These are phyloP conservation scores for Danio aesculapii DNA, from an alignment of 2,797 vertebrate species.

Conservation along the genomic window DNA sequence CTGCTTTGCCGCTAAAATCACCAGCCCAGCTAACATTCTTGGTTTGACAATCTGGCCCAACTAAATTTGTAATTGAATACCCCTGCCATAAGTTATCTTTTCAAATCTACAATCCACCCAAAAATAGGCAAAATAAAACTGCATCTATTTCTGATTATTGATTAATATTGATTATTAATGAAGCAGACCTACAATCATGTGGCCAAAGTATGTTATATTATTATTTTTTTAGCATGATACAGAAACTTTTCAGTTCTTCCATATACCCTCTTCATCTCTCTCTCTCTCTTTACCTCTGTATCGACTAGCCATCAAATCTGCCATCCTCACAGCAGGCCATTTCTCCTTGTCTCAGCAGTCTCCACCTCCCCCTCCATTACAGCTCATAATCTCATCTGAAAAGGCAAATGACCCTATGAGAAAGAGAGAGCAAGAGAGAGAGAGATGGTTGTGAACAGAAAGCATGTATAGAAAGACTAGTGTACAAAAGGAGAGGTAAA, in stretches of 20 bases:
- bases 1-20: no score
- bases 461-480: constrained; percentile 25
- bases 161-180: not conserved
- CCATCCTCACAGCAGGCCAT: constrained; percentile 80
- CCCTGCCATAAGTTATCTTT: no score
- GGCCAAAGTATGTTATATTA: constrained; percentile 14
- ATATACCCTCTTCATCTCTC: constrained; percentile 32
- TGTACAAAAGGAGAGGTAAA: constrained; percentile 2
- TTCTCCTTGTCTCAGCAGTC: constrained; percentile 90
- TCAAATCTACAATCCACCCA: not conserved
- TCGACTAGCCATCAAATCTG: constrained; percentile 94
- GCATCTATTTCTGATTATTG: not conserved
- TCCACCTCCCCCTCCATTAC: constrained; percentile 79
- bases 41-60: no score
- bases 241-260: constrained; percentile 44
- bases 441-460: constrained; percentile 25
- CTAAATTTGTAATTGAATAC: no score
- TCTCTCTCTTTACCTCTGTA: constrained; percentile 67
- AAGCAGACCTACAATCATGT: not conserved
- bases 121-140: not conserved
- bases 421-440: constrained; percentile 29
- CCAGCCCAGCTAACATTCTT: no score
- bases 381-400: constrained; percentile 82
- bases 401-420: constrained; percentile 82
- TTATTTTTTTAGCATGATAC: constrained; percentile 21